Evolutionary conservation across 2,113 vertebrate genomes (phyloP).

Genomic region (Nicator chloris): DNA sequence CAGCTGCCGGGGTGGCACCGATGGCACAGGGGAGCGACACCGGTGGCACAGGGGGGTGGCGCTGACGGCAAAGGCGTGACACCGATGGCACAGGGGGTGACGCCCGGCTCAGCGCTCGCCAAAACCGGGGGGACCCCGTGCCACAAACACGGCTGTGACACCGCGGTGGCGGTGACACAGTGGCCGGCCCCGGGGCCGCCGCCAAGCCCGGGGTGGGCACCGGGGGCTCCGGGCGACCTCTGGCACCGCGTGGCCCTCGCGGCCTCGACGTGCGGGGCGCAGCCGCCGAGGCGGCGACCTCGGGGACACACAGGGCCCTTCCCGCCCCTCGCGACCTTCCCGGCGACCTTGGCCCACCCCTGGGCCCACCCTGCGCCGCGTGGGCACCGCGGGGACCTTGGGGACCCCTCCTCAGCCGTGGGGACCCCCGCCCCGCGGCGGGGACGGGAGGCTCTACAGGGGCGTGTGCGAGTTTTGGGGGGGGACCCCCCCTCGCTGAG

Average conservation of each 20-base stretch:
- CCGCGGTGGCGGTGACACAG: too few species aligned
- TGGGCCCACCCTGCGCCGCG: not conserved
- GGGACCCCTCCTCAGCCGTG: not conserved
- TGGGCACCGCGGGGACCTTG: not conserved
- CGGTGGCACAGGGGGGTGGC: not conserved
- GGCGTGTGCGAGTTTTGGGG: not conserved
- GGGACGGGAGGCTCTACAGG: fast-evolving
- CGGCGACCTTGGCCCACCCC: not conserved
- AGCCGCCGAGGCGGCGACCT: not conserved
- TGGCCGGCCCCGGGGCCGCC: fast-evolving
- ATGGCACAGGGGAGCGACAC: not conserved
- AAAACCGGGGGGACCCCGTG: fast-evolving
- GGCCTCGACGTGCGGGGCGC: not conserved
- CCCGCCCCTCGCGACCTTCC: not conserved
- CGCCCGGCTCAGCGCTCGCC: not conserved
- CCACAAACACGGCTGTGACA: fast-evolving
- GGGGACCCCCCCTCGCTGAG: fast-evolving
- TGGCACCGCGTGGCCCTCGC: fast-evolving
- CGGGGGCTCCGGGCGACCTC: not conserved
- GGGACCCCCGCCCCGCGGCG: not conserved
- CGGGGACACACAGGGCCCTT: not conserved
- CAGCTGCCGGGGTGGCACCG: not conserved
- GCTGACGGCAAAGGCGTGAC: not conserved
- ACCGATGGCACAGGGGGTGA: not conserved
- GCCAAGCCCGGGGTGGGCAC: not conserved